Conservation (phyloP, 2,888 invertebrate species). For the Ormia ochracea region DNA sequence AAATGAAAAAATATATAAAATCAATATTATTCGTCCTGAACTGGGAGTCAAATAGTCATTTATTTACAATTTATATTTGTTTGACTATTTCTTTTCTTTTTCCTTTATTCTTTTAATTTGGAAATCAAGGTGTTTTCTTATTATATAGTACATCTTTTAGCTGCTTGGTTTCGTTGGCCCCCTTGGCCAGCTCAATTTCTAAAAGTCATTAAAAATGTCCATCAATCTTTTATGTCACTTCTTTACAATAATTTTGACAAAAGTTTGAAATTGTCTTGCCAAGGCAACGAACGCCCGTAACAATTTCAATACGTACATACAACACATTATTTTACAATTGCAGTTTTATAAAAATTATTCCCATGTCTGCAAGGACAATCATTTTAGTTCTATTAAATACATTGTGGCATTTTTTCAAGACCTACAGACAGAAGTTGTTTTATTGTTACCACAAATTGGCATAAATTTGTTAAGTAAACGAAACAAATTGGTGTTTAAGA, state of each 20-base stretch:
- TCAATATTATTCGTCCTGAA: conserved; percentile 35
- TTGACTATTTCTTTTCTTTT: neutral
- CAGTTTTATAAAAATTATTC: neutral
- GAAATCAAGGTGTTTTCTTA: conserved; percentile 32
- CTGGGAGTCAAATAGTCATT: conserved; percentile 49
- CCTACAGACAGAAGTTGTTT: neutral
- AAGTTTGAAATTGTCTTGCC: conserved; percentile 24
- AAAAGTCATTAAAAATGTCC: conserved; percentile 43
- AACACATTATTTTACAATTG: neutral
- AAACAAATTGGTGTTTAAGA: too few species aligned
- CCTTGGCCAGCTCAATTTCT: conserved; percentile 22
- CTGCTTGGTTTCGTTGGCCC: neutral
- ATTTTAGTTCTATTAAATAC: conserved; percentile 10
- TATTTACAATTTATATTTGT: conserved; percentile 50
- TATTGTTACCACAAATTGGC: conserved; percentile 27
- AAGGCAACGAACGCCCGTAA: conserved; percentile 42
- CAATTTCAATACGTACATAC: conserved; percentile 2
- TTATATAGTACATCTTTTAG: neutral
- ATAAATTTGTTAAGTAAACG: too few species aligned
- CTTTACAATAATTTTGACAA: conserved; percentile 19
- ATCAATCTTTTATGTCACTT: conserved; percentile 48
- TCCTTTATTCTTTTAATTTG: too few species aligned
- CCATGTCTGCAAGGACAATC: conserved; percentile 10
- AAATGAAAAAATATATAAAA: conserved; percentile 33
- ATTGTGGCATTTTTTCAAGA: neutral